phyloP scores from a whole-genome alignment of 2,113 vertebrate genomes.

The Terrapene triunguis region DNA sequence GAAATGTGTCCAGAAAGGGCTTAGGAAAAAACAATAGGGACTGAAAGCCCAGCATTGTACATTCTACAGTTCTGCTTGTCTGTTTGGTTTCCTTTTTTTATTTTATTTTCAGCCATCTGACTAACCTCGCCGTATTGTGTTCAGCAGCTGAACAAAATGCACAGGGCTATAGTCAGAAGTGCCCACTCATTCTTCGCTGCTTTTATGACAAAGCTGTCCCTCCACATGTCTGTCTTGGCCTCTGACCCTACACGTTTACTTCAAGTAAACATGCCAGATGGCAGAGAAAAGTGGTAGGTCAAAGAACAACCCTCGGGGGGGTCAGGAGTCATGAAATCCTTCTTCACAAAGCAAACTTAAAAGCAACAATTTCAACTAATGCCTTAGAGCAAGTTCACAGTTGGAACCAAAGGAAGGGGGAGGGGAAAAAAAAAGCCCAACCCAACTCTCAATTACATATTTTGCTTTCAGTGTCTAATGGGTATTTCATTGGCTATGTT shows the following conservation, averaged over 20 bases:
- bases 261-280: slow-evolving; percentile 87
- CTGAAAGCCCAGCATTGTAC: slow-evolving; percentile 35
- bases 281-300: slow-evolving; percentile 80
- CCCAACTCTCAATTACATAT: background rate
- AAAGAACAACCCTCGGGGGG: slow-evolving; percentile 69
- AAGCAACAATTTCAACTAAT: slow-evolving; percentile 78
- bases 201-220: slow-evolving; percentile 80
- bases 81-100: slow-evolving; percentile 52
- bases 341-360: slow-evolving; percentile 77
- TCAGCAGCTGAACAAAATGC: slow-evolving; percentile 67
- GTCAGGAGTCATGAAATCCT: slow-evolving; percentile 76
- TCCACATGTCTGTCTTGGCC: slow-evolving; percentile 83
- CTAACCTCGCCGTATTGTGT: slow-evolving; percentile 60
- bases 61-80: background rate
- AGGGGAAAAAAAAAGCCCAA: background rate
- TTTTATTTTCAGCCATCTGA: slow-evolving; percentile 66
- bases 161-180: slow-evolving; percentile 63
- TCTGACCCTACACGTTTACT: slow-evolving; percentile 81
- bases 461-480: slow-evolving; percentile 68
- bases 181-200: slow-evolving; percentile 70
- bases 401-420: background rate
- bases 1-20: slow-evolving; percentile 56
- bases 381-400: slow-evolving; percentile 65
- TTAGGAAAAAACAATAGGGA: slow-evolving; percentile 13
- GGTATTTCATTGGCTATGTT: slow-evolving; percentile 56